These are phyloP conservation scores for Atrina japonica DNA, from an alignment of 2,888 invertebrate species.

Conservation along the genomic window DNA sequence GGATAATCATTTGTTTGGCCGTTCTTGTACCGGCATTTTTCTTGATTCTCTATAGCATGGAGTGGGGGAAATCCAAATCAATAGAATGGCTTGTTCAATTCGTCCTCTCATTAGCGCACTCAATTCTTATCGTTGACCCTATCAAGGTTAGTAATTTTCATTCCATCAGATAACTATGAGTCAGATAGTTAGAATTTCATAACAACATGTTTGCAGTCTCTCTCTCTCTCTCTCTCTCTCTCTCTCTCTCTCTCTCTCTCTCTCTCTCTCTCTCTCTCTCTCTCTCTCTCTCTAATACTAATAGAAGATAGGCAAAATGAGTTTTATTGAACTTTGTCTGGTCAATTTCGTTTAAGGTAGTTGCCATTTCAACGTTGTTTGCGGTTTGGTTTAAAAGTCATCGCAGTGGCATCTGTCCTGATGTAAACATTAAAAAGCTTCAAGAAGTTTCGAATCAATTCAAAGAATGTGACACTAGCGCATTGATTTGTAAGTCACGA, in stretches of 20 bases:
- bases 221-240: too few species aligned
- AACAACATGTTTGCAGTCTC: too few species aligned
- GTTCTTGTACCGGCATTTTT: conserved; percentile 55
- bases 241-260: too few species aligned
- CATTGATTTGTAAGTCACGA: too few species aligned
- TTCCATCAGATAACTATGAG: too few species aligned
- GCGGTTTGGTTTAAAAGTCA: conserved; percentile 46
- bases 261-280: too few species aligned
- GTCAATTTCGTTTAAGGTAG: conserved; percentile 51
- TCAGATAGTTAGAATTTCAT: too few species aligned
- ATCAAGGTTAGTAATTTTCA: too few species aligned
- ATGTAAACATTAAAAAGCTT: conserved; percentile 12
- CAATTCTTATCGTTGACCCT: conserved; percentile 57
- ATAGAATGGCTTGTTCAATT: conserved; percentile 58
- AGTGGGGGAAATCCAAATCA: conserved; percentile 61
- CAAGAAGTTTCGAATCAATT: neutral
- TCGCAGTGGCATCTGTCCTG: conserved; percentile 23
- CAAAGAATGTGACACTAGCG: neutral
- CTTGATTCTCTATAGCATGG: conserved; percentile 59
- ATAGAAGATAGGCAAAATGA: neutral
- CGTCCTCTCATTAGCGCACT: conserved; percentile 54
- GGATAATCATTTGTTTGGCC: conserved; percentile 50
- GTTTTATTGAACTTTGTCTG: neutral
- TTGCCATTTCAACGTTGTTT: conserved; percentile 44
- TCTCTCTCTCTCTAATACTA: too few species aligned